Percentiles rank a stretch among this genome's conserved stretches.
These are phyloP conservation scores for Hydra vulgaris DNA, from an alignment of 30 jellyfish, hydroid and myxozoan genomes.

Conservation along the genomic window DNA sequence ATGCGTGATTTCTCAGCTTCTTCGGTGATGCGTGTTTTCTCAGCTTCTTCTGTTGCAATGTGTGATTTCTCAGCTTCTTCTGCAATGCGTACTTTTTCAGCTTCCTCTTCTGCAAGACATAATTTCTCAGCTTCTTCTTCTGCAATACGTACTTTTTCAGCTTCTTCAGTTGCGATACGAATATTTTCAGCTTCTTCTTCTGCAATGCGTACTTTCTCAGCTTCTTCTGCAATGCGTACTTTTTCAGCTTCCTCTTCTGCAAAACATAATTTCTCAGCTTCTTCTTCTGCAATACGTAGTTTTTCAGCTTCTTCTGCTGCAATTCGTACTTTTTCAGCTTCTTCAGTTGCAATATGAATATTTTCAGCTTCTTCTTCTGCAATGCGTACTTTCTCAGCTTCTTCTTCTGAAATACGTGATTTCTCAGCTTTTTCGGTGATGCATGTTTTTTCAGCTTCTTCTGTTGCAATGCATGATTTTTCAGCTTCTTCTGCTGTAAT, in stretches of 20 bases:
- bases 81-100: constrained; percentile 22
- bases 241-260: constrained; percentile 23
- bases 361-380: constrained; percentile 31
- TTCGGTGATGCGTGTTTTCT: constrained; percentile 14
- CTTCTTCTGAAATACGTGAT: neutral
- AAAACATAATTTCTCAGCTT: constrained; percentile 8
- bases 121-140: constrained; percentile 25
- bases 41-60: constrained; percentile 28
- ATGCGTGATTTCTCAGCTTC: constrained; percentile 25
- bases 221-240: constrained; percentile 14
- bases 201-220: constrained; percentile 14
- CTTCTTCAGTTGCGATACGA: constrained; percentile 3
- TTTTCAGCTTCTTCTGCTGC: constrained; percentile 22
- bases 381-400: constrained; percentile 20
- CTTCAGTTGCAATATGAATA: constrained; percentile 11
- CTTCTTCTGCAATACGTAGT: constrained; percentile 14
- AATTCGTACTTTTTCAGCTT: constrained; percentile 8
- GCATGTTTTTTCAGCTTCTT: neutral
- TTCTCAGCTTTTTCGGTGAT: neutral
- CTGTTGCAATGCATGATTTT: neutral
- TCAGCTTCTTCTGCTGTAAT: constrained; percentile 8
- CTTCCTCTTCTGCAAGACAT: constrained; percentile 22
- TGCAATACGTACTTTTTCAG: constrained; percentile 23
- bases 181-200: constrained; percentile 30
- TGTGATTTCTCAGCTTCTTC: constrained; percentile 21